phyloP scores from a whole-genome alignment of 2,888 invertebrate genomes.

The Diarsia brunnea region DNA sequence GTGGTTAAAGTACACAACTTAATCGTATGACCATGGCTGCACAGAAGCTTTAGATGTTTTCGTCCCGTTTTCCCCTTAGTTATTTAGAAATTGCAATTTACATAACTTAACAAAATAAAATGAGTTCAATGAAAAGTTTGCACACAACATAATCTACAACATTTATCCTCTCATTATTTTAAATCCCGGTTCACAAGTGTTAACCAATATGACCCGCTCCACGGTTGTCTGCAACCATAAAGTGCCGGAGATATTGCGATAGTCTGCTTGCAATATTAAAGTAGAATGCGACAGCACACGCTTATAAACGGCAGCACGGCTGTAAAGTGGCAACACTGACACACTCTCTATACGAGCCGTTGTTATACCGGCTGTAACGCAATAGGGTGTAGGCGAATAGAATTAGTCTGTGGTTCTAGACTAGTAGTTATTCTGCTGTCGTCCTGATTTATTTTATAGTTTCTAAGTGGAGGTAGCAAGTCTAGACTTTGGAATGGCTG shows the following conservation, averaged over 20 bases:
- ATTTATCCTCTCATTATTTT: slow-evolving; percentile 14
- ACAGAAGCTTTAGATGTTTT: too few relatives aligned
- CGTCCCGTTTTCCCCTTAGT: not conserved
- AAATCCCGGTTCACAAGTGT: slow-evolving; percentile 22
- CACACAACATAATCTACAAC: not conserved
- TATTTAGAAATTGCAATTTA: not conserved
- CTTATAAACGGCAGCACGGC: slow-evolving; percentile 34
- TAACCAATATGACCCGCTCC: slow-evolving; percentile 35
- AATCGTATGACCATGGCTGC: not conserved
- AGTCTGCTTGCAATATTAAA: slow-evolving; percentile 61
- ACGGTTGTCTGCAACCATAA: slow-evolving; percentile 38
- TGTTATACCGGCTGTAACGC: slow-evolving; percentile 38
- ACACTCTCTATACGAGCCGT: slow-evolving; percentile 35
- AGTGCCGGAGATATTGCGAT: slow-evolving; percentile 56
- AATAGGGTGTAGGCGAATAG: slow-evolving; percentile 12
- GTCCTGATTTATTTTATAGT: slow-evolving; percentile 55
- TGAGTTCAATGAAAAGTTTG: not conserved
- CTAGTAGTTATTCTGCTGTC: slow-evolving; percentile 50
- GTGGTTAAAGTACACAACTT: not conserved
- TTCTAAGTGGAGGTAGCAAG: slow-evolving; percentile 29
- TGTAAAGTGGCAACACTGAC: slow-evolving; percentile 46
- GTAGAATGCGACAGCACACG: slow-evolving; percentile 51
- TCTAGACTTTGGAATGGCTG: slow-evolving; percentile 32
- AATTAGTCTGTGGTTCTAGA: slow-evolving; percentile 46
- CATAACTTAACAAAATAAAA: not conserved